These are phyloP conservation scores for Labeo catla DNA, from an alignment of 2,113 vertebrate genomes.

Conservation along the genomic window DNA sequence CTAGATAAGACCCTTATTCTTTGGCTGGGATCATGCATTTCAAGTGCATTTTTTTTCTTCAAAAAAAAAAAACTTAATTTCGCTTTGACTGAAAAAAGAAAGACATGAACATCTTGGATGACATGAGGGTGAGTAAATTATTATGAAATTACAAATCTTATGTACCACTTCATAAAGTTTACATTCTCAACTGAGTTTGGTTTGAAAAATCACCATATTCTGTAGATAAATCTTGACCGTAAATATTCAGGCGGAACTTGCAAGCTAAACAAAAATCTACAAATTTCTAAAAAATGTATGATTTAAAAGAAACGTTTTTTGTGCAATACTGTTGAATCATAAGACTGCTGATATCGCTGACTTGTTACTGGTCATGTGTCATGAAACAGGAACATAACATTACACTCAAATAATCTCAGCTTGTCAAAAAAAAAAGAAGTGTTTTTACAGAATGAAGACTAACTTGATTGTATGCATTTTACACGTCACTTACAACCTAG, in stretches of 20 bases:
- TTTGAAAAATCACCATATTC: background rate
- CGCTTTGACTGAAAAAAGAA: no score
- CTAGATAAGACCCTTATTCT: no score
- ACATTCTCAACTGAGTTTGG: background rate
- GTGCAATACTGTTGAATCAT: background rate
- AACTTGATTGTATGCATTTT: background rate
- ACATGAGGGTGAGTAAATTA: no score
- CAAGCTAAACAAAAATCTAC: background rate
- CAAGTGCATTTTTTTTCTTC: no score
- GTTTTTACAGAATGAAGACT: background rate
- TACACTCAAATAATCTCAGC: background rate
- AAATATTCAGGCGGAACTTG: background rate
- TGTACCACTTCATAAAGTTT: background rate
- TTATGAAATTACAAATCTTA: no score
- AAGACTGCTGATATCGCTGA: constrained; percentile 1
- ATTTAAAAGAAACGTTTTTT: background rate
- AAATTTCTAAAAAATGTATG: background rate
- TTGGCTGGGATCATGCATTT: no score
- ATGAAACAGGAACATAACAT: constrained; percentile 12
- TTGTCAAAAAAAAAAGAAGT: background rate
- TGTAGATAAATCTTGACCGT: background rate
- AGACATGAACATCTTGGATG: no score
- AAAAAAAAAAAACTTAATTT: no score
- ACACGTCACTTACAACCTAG: background rate
- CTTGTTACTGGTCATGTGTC: constrained; percentile 12